Evolutionary conservation across 2,888 invertebrate genomes (phyloP).

Genomic region (Pseudeuparius sepicola): DNA sequence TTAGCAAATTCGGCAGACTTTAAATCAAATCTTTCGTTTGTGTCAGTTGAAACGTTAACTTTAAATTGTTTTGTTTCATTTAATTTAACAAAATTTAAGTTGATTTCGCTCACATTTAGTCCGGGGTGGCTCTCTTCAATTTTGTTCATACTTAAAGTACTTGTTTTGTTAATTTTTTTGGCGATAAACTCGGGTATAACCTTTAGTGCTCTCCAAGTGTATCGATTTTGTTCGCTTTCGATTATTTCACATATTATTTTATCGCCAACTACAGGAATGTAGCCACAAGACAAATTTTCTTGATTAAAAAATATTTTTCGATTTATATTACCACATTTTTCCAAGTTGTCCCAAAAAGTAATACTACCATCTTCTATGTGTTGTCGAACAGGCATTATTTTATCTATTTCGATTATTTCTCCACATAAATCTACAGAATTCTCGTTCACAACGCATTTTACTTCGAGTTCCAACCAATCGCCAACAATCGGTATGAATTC

Average conservation of each 20-base stretch:
- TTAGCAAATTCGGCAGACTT: constrained; percentile 44
- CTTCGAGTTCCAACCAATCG: constrained; percentile 57
- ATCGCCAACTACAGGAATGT: constrained; percentile 49
- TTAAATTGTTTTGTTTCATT: constrained; percentile 38
- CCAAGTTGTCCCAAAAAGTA: constrained; percentile 34
- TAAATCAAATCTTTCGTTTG: constrained; percentile 37
- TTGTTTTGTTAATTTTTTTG: constrained; percentile 10
- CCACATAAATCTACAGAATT: constrained; percentile 41
- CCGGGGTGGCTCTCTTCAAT: constrained; percentile 37
- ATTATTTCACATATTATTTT: constrained; percentile 57
- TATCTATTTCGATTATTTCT: constrained; percentile 52
- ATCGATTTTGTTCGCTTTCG: constrained; percentile 56
- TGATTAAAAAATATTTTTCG: constrained; percentile 47
- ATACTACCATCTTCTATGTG: constrained; percentile 46
- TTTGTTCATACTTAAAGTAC: constrained; percentile 10
- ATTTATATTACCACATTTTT: background rate
- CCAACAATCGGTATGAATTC: constrained; percentile 59
- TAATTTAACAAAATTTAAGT: constrained; percentile 37
- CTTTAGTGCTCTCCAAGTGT: constrained; percentile 50
- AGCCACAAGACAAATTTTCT: constrained; percentile 44
- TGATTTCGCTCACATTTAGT: constrained; percentile 44
- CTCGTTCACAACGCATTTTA: constrained; percentile 52
- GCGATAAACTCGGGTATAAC: constrained; percentile 32
- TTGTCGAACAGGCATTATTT: constrained; percentile 50
- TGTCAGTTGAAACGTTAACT: constrained; percentile 42